These are phyloP conservation scores for Drosophila nigromelanica DNA, from an alignment of 1,140 invertebrate species.

Conservation along the genomic window DNA sequence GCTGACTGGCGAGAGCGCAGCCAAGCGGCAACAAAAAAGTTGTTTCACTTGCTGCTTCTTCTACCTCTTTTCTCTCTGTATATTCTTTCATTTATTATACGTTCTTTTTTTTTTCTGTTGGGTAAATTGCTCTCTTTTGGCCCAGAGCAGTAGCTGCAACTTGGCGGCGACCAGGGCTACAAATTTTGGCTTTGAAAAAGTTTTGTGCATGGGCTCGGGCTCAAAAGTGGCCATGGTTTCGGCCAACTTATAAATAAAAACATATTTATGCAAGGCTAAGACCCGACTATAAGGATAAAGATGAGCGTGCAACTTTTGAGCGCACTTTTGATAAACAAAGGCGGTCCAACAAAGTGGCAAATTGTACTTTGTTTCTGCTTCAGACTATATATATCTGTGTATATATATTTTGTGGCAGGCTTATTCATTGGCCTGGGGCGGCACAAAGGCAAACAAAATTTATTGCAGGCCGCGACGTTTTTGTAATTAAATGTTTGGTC, in stretches of 20 bases:
- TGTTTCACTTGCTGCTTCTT: conserved; percentile 47
- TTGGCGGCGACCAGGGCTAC: conserved; percentile 51
- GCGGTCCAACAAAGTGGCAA: conserved; percentile 61
- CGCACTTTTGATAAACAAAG: conserved; percentile 64
- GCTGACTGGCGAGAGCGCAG: conserved; percentile 45
- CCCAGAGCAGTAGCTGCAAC: conserved; percentile 29
- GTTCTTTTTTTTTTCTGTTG: conserved; percentile 8
- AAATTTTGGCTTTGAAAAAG: conserved; percentile 79
- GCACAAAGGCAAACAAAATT: conserved; percentile 63
- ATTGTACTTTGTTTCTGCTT: conserved; percentile 30
- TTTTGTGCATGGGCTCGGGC: conserved; percentile 24
- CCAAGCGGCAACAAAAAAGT: conserved; percentile 74
- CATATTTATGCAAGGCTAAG: conserved; percentile 76
- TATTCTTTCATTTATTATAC: not conserved
- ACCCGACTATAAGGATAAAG: conserved; percentile 64
- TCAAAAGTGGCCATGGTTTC: conserved; percentile 22
- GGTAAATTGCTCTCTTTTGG: conserved; percentile 9
- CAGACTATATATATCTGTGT: conserved; percentile 36
- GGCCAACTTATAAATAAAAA: conserved; percentile 77
- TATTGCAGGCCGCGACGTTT: conserved; percentile 76
- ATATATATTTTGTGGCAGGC: conserved; percentile 6
- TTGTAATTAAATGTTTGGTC: conserved; percentile 81
- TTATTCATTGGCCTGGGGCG: conserved; percentile 51
- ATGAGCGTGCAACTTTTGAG: conserved; percentile 67
- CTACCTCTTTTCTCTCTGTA: not conserved